These are phyloP conservation scores for Eristalis tenax DNA, from an alignment of 2,888 invertebrate genomes.

Conservation along the genomic window DNA sequence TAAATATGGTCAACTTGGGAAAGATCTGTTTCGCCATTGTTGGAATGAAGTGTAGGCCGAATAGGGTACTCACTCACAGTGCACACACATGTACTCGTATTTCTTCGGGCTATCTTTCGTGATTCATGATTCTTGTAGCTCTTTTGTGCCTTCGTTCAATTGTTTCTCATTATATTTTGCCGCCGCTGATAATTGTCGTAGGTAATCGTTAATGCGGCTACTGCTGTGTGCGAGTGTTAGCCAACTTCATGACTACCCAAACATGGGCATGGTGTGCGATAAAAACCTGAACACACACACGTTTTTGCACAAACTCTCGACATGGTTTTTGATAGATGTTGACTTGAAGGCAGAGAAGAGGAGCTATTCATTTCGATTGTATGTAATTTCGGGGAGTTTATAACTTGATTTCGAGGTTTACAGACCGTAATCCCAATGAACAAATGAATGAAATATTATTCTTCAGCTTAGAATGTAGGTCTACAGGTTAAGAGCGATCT, in stretches of 20 bases:
- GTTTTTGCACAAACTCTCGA: constrained; percentile 42
- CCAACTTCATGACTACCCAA: constrained; percentile 44
- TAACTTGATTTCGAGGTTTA: constrained; percentile 52
- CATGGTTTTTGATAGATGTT: constrained; percentile 26
- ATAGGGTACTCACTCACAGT: not conserved
- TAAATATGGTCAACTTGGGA: constrained; percentile 45
- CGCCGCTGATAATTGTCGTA: constrained; percentile 48
- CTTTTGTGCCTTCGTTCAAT: constrained; percentile 22
- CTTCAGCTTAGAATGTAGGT: constrained; percentile 50
- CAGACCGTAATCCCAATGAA: constrained; percentile 26
- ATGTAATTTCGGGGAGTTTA: constrained; percentile 22
- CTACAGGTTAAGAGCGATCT: constrained; percentile 52
- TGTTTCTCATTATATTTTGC: constrained; percentile 33
- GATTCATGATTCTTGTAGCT: constrained; percentile 22
- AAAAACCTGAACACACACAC: not conserved
- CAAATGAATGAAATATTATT: constrained; percentile 7
- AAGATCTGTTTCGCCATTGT: constrained; percentile 40
- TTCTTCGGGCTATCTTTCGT: constrained; percentile 4
- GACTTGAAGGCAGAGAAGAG: constrained; percentile 32
- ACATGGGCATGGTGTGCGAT: constrained; percentile 44
- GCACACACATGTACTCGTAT: not conserved
- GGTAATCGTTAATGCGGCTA: constrained; percentile 40
- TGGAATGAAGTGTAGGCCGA: constrained; percentile 15
- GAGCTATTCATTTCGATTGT: constrained; percentile 60
- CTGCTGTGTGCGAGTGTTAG: constrained; percentile 35